Evolutionary conservation across 2,113 vertebrate species (phyloP).

Genomic region (Nothobranchius kuhntae): DNA sequence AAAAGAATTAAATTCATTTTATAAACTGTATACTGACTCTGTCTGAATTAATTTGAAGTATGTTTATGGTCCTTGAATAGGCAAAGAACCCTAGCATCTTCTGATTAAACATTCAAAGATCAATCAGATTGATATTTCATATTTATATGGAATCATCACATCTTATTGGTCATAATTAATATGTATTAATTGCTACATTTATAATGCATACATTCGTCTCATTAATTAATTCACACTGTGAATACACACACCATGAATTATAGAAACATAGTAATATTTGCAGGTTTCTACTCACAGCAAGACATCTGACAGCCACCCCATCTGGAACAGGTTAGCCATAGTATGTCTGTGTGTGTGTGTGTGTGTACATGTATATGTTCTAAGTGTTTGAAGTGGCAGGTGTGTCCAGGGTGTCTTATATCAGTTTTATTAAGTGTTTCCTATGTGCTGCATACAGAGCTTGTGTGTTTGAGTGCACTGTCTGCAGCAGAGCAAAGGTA

Average conservation of each 20-base stretch:
- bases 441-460: slow-evolving; percentile 30
- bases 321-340: slow-evolving; percentile 63
- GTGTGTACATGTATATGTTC: slow-evolving; percentile 7
- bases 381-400: slow-evolving; percentile 77
- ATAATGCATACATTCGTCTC: background rate
- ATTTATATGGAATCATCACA: too few species aligned
- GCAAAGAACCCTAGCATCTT: too few species aligned
- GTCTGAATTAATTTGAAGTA: too few species aligned
- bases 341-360: slow-evolving; percentile 26
- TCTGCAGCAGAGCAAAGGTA: slow-evolving; percentile 22
- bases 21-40: too few species aligned
- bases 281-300: slow-evolving; percentile 25
- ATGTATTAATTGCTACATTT: too few species aligned
- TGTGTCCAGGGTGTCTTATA: slow-evolving; percentile 67
- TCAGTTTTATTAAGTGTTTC: slow-evolving; percentile 73
- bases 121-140: too few species aligned
- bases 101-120: too few species aligned
- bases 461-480: slow-evolving; percentile 19
- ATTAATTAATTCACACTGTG: slow-evolving; percentile 21
- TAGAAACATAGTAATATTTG: slow-evolving; percentile 16
- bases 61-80: too few species aligned
- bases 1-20: too few species aligned
- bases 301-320: slow-evolving; percentile 39
- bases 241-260: slow-evolving; percentile 3
- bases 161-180: too few species aligned